Conservation (phyloP, 35 echinoderm and acorn worm species). For the Ophioderma brevispina region DNA sequence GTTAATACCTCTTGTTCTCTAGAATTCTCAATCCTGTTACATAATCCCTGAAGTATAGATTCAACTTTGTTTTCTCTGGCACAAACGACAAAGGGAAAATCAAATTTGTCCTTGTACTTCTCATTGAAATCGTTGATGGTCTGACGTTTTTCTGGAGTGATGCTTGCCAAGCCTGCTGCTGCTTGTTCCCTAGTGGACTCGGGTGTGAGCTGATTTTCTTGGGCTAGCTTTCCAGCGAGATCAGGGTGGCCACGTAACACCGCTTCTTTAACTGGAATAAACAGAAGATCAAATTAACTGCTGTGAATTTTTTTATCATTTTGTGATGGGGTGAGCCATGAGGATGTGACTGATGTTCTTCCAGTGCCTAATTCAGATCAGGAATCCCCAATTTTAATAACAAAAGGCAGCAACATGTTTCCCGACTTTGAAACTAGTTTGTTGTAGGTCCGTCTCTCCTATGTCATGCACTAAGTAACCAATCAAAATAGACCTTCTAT, state of each 20-base stretch:
- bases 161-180: constrained; percentile 20
- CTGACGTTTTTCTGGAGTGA: constrained; percentile 34
- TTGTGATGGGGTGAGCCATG: no score
- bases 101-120: constrained; percentile 56
- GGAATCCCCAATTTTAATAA: no score
- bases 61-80: constrained; percentile 60
- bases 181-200: constrained; percentile 54
- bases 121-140: constrained; percentile 38
- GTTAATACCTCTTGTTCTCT: constrained; percentile 21
- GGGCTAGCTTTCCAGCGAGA: constrained; percentile 49
- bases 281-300: no score
- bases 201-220: constrained; percentile 32
- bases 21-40: constrained; percentile 33
- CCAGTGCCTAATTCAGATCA: no score
- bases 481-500: no score
- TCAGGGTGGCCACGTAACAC: constrained; percentile 61
- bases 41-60: constrained; percentile 40
- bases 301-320: no score
- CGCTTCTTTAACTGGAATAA: constrained; percentile 39
- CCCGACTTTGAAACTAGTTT: no score
- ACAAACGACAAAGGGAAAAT: constrained; percentile 67
- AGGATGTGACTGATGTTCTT: no score
- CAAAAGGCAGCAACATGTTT: no score
- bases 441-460: no score
- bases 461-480: no score